Conservation (phyloP, 2,113 vertebrate genomes). For the Protobothrops flavoviridis region DNA sequence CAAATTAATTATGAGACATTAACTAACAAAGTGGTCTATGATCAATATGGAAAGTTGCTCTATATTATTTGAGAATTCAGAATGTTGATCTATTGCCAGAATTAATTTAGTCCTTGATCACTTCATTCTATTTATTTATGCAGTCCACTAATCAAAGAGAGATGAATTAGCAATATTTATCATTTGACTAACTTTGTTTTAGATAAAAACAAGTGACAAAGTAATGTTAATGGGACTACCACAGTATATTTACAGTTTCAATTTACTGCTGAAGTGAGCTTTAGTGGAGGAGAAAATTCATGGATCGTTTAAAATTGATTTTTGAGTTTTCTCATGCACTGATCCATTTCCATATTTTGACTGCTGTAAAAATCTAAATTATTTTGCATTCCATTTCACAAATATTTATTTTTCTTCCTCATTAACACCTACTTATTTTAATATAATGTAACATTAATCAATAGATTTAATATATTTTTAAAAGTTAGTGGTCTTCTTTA, state of each 20-base stretch:
- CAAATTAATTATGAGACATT: background rate
- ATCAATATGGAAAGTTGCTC: background rate
- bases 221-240: constrained; percentile 17
- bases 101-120: constrained; percentile 10
- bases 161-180: constrained; percentile 22
- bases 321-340: constrained; percentile 2
- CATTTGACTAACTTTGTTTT: background rate
- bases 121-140: constrained; percentile 13
- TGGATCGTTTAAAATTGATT: constrained; percentile 22
- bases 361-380: constrained; percentile 6
- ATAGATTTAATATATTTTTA: background rate
- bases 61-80: background rate
- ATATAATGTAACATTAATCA: background rate
- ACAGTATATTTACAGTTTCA: constrained; percentile 26
- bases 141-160: constrained; percentile 15
- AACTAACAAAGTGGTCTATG: background rate
- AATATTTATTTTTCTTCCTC: background rate
- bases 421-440: background rate
- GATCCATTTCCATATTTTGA: constrained; percentile 21
- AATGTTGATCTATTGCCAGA: background rate
- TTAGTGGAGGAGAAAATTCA: constrained; percentile 20
- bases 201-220: constrained; percentile 23
- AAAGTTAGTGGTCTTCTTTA: background rate
- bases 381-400: background rate
- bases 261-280: background rate